Evolutionary conservation across 2,113 vertebrate species (phyloP).

Genomic region (Tachysurus vachellii): DNA sequence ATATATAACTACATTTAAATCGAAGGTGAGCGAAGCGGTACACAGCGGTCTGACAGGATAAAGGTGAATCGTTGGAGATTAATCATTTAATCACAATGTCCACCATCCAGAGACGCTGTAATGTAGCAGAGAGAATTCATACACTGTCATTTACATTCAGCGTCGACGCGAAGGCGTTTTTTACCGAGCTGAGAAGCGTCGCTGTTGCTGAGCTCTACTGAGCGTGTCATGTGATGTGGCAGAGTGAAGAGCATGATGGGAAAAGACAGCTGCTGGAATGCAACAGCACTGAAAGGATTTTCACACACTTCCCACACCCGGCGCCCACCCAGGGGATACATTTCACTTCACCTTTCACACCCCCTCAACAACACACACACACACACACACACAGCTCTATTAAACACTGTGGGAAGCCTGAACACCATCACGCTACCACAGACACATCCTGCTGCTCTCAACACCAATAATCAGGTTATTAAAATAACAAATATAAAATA

Average conservation of each 20-base stretch:
- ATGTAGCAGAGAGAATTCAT: background rate
- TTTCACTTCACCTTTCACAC: slow-evolving; percentile 46
- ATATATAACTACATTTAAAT: background rate
- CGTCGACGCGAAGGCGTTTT: no score
- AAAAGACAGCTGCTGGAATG: slow-evolving; percentile 53
- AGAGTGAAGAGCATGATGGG: slow-evolving; percentile 43
- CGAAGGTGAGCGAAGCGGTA: background rate
- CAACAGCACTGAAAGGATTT: slow-evolving; percentile 45
- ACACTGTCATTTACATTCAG: background rate
- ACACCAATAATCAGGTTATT: background rate
- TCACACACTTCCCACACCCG: slow-evolving; percentile 47
- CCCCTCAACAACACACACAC: slow-evolving; percentile 24
- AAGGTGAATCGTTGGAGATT: background rate
- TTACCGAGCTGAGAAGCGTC: slow-evolving; percentile 7
- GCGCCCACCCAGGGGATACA: slow-evolving; percentile 47
- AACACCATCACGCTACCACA: slow-evolving; percentile 12
- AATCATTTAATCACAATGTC: background rate
- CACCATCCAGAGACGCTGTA: background rate
- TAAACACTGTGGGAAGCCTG: slow-evolving; percentile 21
- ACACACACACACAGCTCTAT: slow-evolving; percentile 32
- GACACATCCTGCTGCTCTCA: slow-evolving; percentile 8
- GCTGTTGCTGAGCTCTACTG: background rate
- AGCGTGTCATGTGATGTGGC: slow-evolving; percentile 27
- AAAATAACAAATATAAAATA: background rate
- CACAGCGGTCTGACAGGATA: background rate